Conservation (phyloP, 23 tunicate species). For the Clavelina lepadiformis region DNA sequence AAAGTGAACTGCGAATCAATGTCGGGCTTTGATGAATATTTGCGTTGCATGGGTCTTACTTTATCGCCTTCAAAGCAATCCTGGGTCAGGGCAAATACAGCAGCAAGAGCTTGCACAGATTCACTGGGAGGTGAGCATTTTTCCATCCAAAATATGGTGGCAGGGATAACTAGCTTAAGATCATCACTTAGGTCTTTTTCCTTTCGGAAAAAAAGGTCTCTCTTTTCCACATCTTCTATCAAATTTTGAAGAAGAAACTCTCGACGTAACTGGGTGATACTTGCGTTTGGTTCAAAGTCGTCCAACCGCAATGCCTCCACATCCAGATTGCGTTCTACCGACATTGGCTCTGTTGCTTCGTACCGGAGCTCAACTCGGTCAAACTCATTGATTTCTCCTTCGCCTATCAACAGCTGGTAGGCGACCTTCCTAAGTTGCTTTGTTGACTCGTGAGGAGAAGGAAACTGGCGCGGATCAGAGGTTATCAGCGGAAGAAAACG, state of each 20-base stretch:
- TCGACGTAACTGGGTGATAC: too few relatives aligned
- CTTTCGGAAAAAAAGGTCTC: neutral
- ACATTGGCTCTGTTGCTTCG: too few relatives aligned
- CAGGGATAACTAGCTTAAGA: conserved; percentile 24
- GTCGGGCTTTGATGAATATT: neutral
- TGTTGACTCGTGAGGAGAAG: conserved; percentile 10
- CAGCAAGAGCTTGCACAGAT: conserved; percentile 6
- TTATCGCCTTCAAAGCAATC: conserved; percentile 2
- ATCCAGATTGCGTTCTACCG: neutral
- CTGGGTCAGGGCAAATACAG: conserved; percentile 3
- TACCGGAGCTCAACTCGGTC: neutral
- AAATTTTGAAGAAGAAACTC: neutral
- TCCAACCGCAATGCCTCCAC: neutral
- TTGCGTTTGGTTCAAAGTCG: too few relatives aligned
- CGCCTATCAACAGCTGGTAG: conserved; percentile 8
- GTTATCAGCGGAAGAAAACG: conserved; percentile 15
- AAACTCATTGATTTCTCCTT: conserved; percentile 2
- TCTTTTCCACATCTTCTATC: neutral
- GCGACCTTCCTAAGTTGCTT: neutral
- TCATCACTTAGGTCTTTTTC: conserved; percentile 14
- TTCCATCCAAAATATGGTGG: conserved; percentile 20
- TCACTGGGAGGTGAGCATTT: neutral
- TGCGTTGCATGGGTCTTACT: neutral
- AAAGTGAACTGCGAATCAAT: conserved; percentile 4
- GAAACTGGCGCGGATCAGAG: conserved; percentile 2